Evolutionary conservation across 1,140 invertebrate species (phyloP).

Genomic region (Drosophila ananassae): DNA sequence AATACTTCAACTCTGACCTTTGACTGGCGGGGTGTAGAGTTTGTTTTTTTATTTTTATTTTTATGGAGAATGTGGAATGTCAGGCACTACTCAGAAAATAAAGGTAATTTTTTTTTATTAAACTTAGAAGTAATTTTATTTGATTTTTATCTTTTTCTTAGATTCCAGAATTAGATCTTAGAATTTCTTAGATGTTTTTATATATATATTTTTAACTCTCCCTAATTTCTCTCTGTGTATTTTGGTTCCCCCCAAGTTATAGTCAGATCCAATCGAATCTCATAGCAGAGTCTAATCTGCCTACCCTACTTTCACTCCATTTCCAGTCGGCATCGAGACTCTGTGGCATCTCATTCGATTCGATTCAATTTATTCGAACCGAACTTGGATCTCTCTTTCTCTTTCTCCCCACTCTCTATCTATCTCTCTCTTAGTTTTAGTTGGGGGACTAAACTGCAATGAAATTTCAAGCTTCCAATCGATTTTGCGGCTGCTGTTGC

Average conservation of each 20-base stretch:
- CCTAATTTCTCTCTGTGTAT: constrained; percentile 2
- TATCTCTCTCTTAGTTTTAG: constrained; percentile 22
- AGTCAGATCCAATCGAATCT: constrained; percentile 31
- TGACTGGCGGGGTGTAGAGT: not conserved
- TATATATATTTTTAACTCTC: no score
- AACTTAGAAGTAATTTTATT: no score
- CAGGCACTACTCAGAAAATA: constrained; percentile 3
- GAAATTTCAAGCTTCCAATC: constrained; percentile 68
- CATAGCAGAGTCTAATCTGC: constrained; percentile 67
- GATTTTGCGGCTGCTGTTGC: constrained; percentile 39
- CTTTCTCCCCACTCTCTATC: not conserved
- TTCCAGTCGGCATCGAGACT: constrained; percentile 68
- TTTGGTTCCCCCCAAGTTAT: not conserved
- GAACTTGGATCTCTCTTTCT: constrained; percentile 58
- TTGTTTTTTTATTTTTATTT: not conserved
- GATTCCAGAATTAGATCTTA: no score
- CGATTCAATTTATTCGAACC: constrained; percentile 80
- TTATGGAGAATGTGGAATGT: constrained; percentile 17
- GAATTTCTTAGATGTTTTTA: no score
- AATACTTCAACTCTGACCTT: constrained; percentile 47
- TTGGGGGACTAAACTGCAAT: constrained; percentile 56
- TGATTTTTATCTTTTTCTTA: not conserved
- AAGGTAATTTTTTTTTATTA: not conserved
- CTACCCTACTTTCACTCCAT: constrained; percentile 82
- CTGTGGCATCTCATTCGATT: constrained; percentile 60